These are phyloP conservation scores for Ceratosolen solmsi DNA, from an alignment of 1,140 invertebrate genomes.

Conservation along the genomic window DNA sequence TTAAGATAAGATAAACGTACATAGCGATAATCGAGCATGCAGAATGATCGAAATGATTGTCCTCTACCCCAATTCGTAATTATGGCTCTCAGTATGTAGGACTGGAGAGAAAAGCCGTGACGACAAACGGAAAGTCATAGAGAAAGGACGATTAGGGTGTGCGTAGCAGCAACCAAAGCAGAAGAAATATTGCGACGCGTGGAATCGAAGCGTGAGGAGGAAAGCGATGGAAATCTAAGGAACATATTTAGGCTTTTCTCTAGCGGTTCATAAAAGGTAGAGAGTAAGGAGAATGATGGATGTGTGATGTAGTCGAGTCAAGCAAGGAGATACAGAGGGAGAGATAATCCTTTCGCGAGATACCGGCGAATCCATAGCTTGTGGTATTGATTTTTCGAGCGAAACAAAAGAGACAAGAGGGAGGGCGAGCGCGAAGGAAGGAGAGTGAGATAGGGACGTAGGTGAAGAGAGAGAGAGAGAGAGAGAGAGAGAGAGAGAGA, in stretches of 20 bases:
- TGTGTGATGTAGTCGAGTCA: neutral
- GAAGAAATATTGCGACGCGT: neutral
- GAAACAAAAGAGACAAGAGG: neutral
- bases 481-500: constrained; percentile 46
- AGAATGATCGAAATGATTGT: neutral
- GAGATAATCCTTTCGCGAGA: constrained; percentile 44
- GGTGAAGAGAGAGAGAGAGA: constrained; percentile 34
- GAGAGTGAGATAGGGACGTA: neutral
- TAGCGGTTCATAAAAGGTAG: neutral
- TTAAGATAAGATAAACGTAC: neutral
- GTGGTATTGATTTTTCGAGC: constrained; percentile 34
- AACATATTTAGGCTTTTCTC: neutral
- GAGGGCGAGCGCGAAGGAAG: too few species aligned
- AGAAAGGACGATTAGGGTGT: neutral
- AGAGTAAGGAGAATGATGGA: neutral
- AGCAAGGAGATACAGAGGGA: neutral
- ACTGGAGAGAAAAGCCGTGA: neutral
- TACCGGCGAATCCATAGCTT: constrained; percentile 4
- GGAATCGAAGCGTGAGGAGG: neutral
- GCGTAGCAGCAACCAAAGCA: neutral
- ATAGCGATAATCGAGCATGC: neutral
- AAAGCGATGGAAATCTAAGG: neutral
- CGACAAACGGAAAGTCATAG: neutral
- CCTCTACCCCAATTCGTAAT: neutral
- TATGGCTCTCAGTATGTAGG: neutral